Evolutionary conservation across 2,888 invertebrate genomes (phyloP).

Genomic region (Monochamus alternatus): DNA sequence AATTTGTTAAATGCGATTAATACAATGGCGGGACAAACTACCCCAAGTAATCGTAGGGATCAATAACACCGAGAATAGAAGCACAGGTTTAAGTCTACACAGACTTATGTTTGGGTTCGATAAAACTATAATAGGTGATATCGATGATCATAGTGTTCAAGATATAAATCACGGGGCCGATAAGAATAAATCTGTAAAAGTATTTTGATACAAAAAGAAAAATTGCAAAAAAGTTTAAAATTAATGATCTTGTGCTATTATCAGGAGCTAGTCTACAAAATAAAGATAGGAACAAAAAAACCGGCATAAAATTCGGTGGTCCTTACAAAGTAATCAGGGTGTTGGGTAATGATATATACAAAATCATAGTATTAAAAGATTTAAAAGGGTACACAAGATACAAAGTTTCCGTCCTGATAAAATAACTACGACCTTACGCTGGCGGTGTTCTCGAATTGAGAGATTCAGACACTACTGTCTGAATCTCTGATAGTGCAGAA

Average conservation of each 20-base stretch:
- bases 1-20: neutral
- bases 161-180: neutral
- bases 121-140: neutral
- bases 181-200: neutral
- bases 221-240: neutral
- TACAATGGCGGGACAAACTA: neutral
- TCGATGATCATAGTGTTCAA: neutral
- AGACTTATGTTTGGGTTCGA: conserved; percentile 1
- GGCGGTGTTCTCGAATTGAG: neutral
- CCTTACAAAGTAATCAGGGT: conserved; percentile 13
- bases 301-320: conserved; percentile 13
- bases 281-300: conserved; percentile 13
- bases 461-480: neutral
- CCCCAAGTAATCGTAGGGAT: neutral
- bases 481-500: conserved; percentile 23
- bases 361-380: conserved; percentile 1
- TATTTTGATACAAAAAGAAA: neutral
- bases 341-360: conserved; percentile 15
- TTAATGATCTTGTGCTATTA: conserved; percentile 11
- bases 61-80: neutral
- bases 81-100: conserved; percentile 1
- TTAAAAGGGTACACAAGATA: conserved; percentile 5
- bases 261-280: neutral
- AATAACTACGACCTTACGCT: neutral
- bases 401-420: too few relatives aligned